Percentiles rank a stretch among this genome's conserved stretches.
Conservation (phyloP, 2,888 invertebrate species). For the Vanessa cardui region DNA sequence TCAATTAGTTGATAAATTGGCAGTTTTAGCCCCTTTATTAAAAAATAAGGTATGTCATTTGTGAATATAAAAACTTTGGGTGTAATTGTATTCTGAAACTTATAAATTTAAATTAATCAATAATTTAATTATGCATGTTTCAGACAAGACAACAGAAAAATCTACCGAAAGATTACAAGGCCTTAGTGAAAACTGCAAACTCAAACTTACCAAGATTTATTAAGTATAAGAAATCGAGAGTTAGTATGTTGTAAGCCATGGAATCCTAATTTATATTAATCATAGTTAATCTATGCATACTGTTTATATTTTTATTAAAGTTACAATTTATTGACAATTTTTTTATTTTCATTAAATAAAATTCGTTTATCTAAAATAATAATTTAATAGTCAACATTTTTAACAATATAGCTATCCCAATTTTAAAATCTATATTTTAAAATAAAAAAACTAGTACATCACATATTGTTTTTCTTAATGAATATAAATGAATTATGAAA, state of each 20-base stretch:
- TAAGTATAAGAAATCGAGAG: slow-evolving; percentile 84
- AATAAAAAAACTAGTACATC: slow-evolving; percentile 54
- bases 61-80: not conserved
- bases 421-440: slow-evolving; percentile 34
- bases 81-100: too few species aligned
- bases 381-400: slow-evolving; percentile 41
- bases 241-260: slow-evolving; percentile 55
- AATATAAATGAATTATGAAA: not conserved
- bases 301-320: slow-evolving; percentile 33
- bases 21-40: slow-evolving; percentile 82
- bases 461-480: slow-evolving; percentile 28
- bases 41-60: slow-evolving; percentile 84
- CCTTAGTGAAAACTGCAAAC: slow-evolving; percentile 87
- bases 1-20: slow-evolving; percentile 84
- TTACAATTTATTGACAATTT: slow-evolving; percentile 16
- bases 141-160: slow-evolving; percentile 86
- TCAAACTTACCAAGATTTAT: slow-evolving; percentile 88
- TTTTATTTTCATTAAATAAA: slow-evolving; percentile 30
- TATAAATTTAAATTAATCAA: too few species aligned
- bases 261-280: slow-evolving; percentile 16
- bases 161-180: slow-evolving; percentile 85
- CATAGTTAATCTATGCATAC: slow-evolving; percentile 28
- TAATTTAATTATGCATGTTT: not conserved
- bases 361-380: slow-evolving; percentile 25
- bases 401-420: slow-evolving; percentile 39